phyloP scores from a whole-genome alignment of 2,888 invertebrate genomes.

The Aelia acuminata region DNA sequence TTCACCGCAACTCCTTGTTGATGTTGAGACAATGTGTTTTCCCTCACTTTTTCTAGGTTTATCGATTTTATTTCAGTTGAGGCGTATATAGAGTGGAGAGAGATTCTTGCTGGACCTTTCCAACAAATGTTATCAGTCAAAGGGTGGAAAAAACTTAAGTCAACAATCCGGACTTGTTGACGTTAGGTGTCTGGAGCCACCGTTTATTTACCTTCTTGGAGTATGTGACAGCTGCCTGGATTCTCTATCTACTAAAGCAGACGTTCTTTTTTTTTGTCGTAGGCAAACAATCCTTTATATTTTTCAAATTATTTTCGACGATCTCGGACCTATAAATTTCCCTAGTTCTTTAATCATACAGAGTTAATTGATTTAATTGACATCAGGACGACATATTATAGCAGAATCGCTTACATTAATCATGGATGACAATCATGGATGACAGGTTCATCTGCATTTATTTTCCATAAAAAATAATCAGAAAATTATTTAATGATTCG shows the following conservation, averaged over 20 bases:
- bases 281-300: background rate
- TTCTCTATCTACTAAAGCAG: slow-evolving; percentile 36
- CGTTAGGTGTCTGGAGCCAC: slow-evolving; percentile 48
- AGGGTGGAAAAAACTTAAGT: slow-evolving; percentile 32
- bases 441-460: no score
- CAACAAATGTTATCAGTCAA: slow-evolving; percentile 41
- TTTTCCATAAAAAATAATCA: no score
- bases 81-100: background rate
- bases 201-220: slow-evolving; percentile 48
- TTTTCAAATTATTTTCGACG: background rate
- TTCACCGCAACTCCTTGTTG: background rate
- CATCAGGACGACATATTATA: background rate
- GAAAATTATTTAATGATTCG: no score
- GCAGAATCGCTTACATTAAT: no score
- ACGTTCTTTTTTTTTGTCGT: background rate
- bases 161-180: slow-evolving; percentile 45
- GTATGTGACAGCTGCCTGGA: slow-evolving; percentile 47
- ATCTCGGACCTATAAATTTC: background rate
- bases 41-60: background rate
- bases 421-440: no score
- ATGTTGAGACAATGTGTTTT: background rate
- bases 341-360: background rate
- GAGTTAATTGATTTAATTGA: background rate
- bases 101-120: slow-evolving; percentile 15
- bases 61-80: background rate